phyloP scores from a whole-genome alignment of 2,113 vertebrate genomes.

The Thinocorus orbignyianus region DNA sequence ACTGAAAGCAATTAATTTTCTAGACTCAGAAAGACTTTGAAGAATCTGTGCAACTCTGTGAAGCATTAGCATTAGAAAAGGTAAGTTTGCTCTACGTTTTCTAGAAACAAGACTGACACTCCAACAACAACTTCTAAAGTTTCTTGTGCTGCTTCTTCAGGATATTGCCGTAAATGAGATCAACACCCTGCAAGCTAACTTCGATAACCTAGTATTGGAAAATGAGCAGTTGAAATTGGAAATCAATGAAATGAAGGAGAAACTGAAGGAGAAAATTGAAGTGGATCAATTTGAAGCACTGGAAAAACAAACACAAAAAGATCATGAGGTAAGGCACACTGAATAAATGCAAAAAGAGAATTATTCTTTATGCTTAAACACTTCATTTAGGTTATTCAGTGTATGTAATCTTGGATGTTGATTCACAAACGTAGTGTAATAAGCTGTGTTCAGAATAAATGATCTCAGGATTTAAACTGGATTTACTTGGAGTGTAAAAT shows the following conservation, averaged over 20 bases:
- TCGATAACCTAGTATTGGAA: constrained; percentile 73
- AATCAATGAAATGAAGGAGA: constrained; percentile 73
- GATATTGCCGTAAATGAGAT: constrained; percentile 73
- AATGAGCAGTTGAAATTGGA: constrained; percentile 76
- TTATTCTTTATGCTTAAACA: not conserved
- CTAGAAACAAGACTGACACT: not conserved
- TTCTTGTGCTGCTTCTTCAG: constrained; percentile 52
- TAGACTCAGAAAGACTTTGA: constrained; percentile 75
- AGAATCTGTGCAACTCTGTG: constrained; percentile 84
- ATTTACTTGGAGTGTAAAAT: not conserved
- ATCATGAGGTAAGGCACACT: constrained; percentile 81
- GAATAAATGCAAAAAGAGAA: not conserved
- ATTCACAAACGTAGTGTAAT: not conserved
- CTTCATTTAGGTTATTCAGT: not conserved
- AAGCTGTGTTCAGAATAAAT: not conserved
- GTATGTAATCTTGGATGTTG: not conserved
- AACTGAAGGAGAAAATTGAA: constrained; percentile 82
- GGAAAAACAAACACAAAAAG: constrained; percentile 80
- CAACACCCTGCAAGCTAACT: constrained; percentile 71
- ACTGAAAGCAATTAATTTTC: not conserved
- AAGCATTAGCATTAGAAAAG: constrained; percentile 80
- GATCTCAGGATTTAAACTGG: not conserved
- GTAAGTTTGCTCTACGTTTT: constrained; percentile 44
- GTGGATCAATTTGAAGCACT: constrained; percentile 84
- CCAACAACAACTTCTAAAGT: not conserved